Base-by-base conservation (phyloP, 2,797 vertebrate species). In the Cirrhinus mrigala region DNA sequence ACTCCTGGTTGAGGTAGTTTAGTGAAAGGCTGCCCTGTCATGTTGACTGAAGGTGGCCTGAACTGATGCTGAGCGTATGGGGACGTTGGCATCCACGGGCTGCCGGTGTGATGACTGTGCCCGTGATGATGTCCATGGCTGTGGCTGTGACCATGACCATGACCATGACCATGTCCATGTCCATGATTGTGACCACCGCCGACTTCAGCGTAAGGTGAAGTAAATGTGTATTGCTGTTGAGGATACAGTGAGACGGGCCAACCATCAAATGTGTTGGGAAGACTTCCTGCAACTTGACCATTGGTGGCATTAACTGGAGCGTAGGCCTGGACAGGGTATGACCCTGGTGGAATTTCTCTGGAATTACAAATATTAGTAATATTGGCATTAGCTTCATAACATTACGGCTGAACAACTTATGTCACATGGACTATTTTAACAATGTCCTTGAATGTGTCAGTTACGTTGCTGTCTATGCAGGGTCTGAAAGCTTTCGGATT, bases 291-390 rank as follows among this genome's bases (percentile, higher is more conserved):
- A 58, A 62, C 44, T 29, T 88, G 88, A 68, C 70, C 16, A 22
- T 52, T 52, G 22, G 64, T 1, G 0, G 62, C 2, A 0, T 85
- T 85, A 22, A 81, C 85, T 76, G 89, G 87, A n/a, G 88, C 79
- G 1, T 92, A 92, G 3, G 88, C 66, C 80, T 92, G 92, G 3
- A 91, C 89, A 37, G 91, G 92, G 64, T 92, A 92, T 4, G 92
- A 91, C 7, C 92, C 92, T 12, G 90, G 90, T 37, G 88, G 48
- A 54, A 88, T 84, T n/a, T 60, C 4, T 80, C 83, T 89, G 79
- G 81, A 90, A 86, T 89, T 88, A 76, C 46, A 87, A 64, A 24
- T 37, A 71, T 46, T 9, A 46, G 44, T 46, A 37, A 37, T 37
- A 37, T 37, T 37, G 5, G 33, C 5, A 37, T 37, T 37, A 46